Base-by-base conservation (phyloP, 2,113 vertebrate genomes). In the Sciurus niger region DNA sequence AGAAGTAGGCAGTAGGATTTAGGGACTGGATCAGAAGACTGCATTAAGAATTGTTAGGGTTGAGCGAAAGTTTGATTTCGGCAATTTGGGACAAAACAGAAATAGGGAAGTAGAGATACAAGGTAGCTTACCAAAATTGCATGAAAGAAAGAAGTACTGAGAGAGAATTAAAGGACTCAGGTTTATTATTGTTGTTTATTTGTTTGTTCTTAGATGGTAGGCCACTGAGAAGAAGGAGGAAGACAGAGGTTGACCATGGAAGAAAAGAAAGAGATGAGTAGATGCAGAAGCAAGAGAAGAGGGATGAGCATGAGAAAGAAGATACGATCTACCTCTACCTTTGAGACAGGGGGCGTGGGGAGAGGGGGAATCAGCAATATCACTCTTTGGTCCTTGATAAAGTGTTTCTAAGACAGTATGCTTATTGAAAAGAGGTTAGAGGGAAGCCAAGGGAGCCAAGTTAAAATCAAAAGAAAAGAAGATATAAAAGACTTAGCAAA, bases 381-480 rank as follows among this genome's bases (percentile, higher is more conserved):
- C 24, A 76, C 13, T 46, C 48, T 51, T 68, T 28, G 25, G 37
- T 63, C 78, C 63, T 83, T 51, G 9, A 58, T 58, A 43, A 46
- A 84, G 34, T 63, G 30, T 65, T 93, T 73, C 65, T 58, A 92
- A 93, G 30, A 53, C 65, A 93, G 25, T 53, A 17, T 53, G 53
- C 67, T 89, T 76, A 86, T 0, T 55, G 6, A 72, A 30, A 86
- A 43, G 37, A 63, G 51, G 82, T 79, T 70, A 73, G 46, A 94
- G 72, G n/a, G 34, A 85, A 58, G 60, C 24, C 43, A 28, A 67
- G 14, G 60, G 18, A 93, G 32, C 76, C 46, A 65, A 63, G 14
- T 78, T 60, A 94, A 78, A 46, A 96, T 90, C 22, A 90, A 97
- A 95, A 91, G 48, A 76, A 65, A 92, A 48, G 17, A 92, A 40